Percentiles rank a stretch among this genome's conserved stretches.
Evolutionary conservation across 2,888 invertebrate species (phyloP).

Genomic region (Tridacna gigas): DNA sequence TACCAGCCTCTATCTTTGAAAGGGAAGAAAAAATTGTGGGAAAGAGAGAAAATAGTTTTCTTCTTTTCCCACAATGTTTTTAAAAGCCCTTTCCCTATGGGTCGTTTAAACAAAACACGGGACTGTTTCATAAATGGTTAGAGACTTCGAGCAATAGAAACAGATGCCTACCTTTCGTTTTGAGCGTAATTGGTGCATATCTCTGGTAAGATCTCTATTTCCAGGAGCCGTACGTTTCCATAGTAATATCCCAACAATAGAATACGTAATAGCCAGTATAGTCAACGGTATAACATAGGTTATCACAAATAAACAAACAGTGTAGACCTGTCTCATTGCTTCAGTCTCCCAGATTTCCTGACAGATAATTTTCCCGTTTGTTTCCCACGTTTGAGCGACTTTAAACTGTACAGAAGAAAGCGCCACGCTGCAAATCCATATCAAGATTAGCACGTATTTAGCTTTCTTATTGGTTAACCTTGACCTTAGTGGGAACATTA

Average conservation of each 20-base stretch:
- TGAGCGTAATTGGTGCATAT: constrained; percentile 83
- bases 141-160: too few relatives aligned
- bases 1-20: too few relatives aligned
- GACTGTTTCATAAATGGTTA: too few relatives aligned
- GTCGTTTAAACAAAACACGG: too few relatives aligned
- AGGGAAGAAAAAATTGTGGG: constrained; percentile 1
- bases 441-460: constrained; percentile 79
- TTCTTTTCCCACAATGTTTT: background rate
- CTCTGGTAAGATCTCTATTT: constrained; percentile 85
- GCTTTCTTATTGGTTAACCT: constrained; percentile 71
- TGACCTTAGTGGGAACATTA: constrained; percentile 81
- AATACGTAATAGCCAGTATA: constrained; percentile 85
- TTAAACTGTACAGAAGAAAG: constrained; percentile 84
- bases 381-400: constrained; percentile 68
- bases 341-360: constrained; percentile 79
- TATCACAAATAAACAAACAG: constrained; percentile 76
- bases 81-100: too few relatives aligned
- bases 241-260: constrained; percentile 85
- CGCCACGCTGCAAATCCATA: constrained; percentile 84
- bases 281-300: constrained; percentile 84
- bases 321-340: constrained; percentile 68
- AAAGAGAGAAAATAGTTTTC: background rate
- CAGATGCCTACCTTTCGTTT: constrained; percentile 84
- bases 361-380: constrained; percentile 60
- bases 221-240: constrained; percentile 85